Base-by-base conservation (phyloP, 2,797 vertebrate genomes). In the Notolabrus celidotus region DNA sequence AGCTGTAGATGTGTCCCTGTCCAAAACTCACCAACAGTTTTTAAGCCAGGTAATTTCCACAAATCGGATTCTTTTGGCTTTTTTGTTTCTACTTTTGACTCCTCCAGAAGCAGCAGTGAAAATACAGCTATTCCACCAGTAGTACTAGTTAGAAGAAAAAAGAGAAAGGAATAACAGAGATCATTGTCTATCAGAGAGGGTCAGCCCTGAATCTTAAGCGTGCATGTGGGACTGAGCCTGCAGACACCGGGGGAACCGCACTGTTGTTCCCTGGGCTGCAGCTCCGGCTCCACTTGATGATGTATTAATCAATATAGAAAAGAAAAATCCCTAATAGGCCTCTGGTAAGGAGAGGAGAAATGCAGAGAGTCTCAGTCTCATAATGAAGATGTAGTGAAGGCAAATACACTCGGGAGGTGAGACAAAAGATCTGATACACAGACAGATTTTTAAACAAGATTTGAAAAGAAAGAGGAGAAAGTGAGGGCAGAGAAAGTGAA, bases 291-390 rank as follows among this genome's bases (percentile, higher is more conserved):
- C 66, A 46, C 61, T 75, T 56, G 63, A 80, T 82, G 77, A 81
- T 86, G 60, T 68, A 60, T 86, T 80, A 76, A 86, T 87, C 74
- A 74, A 76, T 82, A 78, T 76, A 83, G 67, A 63, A 78, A 77
- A 68, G 54, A 68, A 71, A 63, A 82, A 56, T 72, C 76, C 63
- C 66, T 62, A 61, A 71, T 36, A 85, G 65, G 67, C 69, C 29
- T 25, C 25, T 66, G 58, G 47, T 73, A 15, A 54, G 51, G 54
- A 51, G 39, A 69, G 20, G 61, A 65, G 52, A 45, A 61, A 43
- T 19, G 17, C 22, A 22, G 54, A 0, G 11, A 64, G 33, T 43
- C 49, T 38, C 22, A 0, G 10, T 34, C 46, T 76, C 58, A 34
- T 72, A 50, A 86, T 84, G 64, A 82, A 80, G 72, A 64, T 5